These are phyloP conservation scores for Morpho helenor DNA, from an alignment of 2,888 invertebrate species.

Conservation along the genomic window DNA sequence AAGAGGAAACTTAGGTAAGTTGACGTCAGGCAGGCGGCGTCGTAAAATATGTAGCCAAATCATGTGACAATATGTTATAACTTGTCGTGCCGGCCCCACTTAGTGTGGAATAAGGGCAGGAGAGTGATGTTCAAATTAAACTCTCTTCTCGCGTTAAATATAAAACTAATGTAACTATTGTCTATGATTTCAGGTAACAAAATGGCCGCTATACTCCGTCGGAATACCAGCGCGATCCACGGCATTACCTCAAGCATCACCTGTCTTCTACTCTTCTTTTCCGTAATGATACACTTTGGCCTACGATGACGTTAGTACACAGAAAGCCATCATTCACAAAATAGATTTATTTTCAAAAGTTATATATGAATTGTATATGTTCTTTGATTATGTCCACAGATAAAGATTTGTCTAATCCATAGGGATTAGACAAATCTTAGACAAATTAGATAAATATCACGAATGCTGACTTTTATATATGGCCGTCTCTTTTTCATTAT, in stretches of 20 bases:
- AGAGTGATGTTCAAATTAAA: too few species aligned
- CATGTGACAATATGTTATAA: too few species aligned
- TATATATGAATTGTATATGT: slow-evolving; percentile 18
- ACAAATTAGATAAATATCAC: too few species aligned
- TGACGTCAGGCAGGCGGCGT: too few species aligned
- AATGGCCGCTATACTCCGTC: slow-evolving; percentile 73
- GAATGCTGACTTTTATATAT: too few species aligned
- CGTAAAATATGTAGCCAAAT: too few species aligned
- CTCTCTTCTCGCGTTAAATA: too few species aligned
- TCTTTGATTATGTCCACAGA: slow-evolving; percentile 1
- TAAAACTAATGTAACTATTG: not conserved
- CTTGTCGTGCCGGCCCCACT: too few species aligned
- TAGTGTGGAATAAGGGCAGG: too few species aligned
- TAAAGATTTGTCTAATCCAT: too few species aligned
- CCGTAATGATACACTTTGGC: slow-evolving; percentile 58
- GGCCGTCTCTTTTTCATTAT: too few species aligned
- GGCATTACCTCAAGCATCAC: slow-evolving; percentile 68
- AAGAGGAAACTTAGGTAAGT: too few species aligned
- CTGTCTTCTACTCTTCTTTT: slow-evolving; percentile 58
- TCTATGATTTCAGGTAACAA: slow-evolving; percentile 57
- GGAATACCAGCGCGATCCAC: slow-evolving; percentile 72
- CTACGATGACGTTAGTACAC: slow-evolving; percentile 65
- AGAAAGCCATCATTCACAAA: slow-evolving; percentile 15
- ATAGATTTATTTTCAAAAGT: slow-evolving; percentile 24
- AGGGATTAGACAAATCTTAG: not conserved